phyloP scores from a whole-genome alignment of 2,888 invertebrate species.

The Azorinus chamasolen region DNA sequence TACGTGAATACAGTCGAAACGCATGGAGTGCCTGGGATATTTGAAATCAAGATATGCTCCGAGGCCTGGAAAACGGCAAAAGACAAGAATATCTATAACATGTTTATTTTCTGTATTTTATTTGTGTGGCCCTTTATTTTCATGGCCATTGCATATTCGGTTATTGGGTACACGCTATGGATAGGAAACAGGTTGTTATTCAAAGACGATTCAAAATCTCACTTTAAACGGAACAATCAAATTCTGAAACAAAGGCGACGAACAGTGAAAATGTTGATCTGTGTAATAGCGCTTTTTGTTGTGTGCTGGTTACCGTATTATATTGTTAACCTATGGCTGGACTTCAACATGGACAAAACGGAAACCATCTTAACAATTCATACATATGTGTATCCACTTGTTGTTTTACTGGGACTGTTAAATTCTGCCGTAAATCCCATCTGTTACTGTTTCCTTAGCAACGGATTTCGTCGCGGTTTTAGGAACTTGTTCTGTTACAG shows the following conservation, averaged over 20 bases:
- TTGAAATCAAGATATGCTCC: slow-evolving; percentile 67
- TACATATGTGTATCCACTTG: slow-evolving; percentile 73
- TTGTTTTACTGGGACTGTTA: slow-evolving; percentile 75
- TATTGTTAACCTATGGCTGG: slow-evolving; percentile 78
- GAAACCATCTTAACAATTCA: slow-evolving; percentile 25
- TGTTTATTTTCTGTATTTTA: slow-evolving; percentile 71
- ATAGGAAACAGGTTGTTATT: slow-evolving; percentile 61
- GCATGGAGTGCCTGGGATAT: slow-evolving; percentile 62
- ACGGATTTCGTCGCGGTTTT: slow-evolving; percentile 77
- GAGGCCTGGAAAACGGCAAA: slow-evolving; percentile 69
- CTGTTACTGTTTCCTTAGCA: slow-evolving; percentile 81
- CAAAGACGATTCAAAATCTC: slow-evolving; percentile 14
- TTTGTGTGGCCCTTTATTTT: slow-evolving; percentile 72
- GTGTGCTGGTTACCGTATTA: slow-evolving; percentile 81
- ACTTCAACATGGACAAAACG: slow-evolving; percentile 66
- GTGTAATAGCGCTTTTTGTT: slow-evolving; percentile 74
- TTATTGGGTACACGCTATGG: slow-evolving; percentile 76
- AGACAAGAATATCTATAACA: slow-evolving; percentile 73
- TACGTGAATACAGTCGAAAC: slow-evolving; percentile 69
- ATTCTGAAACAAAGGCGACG: slow-evolving; percentile 72
- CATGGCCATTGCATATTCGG: slow-evolving; percentile 74
- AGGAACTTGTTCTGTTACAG: slow-evolving; percentile 68
- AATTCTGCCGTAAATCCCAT: slow-evolving; percentile 82
- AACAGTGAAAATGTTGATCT: slow-evolving; percentile 76
- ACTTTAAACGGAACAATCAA: slow-evolving; percentile 61